Percentiles rank a stretch among this genome's conserved stretches.
Conservation (phyloP, 2,888 invertebrate genomes). For the Heliconius ismenius region DNA sequence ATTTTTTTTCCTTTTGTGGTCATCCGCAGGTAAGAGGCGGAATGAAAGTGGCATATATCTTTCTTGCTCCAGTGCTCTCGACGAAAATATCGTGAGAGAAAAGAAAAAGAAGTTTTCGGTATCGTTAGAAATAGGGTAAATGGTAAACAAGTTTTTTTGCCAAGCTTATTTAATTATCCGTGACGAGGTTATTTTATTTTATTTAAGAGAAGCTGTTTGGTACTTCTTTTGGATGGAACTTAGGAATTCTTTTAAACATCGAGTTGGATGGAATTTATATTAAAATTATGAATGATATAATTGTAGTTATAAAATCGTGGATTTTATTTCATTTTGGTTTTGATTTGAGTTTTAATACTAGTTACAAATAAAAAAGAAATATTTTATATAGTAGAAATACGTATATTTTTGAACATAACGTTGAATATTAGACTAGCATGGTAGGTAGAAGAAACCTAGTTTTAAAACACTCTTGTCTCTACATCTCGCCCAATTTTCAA, state of each 20-base stretch:
- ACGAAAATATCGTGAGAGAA: conserved; percentile 42
- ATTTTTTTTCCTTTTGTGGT: conserved; percentile 44
- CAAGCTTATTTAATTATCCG: conserved; percentile 40
- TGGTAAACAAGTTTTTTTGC: conserved; percentile 37
- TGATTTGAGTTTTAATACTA: no score
- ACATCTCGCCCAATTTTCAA: neutral
- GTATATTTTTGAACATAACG: no score
- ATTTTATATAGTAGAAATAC: no score
- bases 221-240: neutral
- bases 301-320: neutral
- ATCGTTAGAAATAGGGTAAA: conserved; percentile 39
- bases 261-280: neutral
- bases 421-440: no score
- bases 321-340: neutral
- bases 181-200: conserved; percentile 25
- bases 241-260: neutral
- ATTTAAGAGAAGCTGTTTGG: neutral
- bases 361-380: no score
- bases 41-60: conserved; percentile 47
- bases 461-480: no score
- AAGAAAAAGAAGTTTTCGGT: conserved; percentile 41
- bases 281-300: neutral
- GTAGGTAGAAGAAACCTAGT: no score
- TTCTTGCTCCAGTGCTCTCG: conserved; percentile 43
- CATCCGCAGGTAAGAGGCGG: conserved; percentile 46